Base-by-base conservation (phyloP, 2,797 vertebrate species). In the Coregonus sp. region DNA sequence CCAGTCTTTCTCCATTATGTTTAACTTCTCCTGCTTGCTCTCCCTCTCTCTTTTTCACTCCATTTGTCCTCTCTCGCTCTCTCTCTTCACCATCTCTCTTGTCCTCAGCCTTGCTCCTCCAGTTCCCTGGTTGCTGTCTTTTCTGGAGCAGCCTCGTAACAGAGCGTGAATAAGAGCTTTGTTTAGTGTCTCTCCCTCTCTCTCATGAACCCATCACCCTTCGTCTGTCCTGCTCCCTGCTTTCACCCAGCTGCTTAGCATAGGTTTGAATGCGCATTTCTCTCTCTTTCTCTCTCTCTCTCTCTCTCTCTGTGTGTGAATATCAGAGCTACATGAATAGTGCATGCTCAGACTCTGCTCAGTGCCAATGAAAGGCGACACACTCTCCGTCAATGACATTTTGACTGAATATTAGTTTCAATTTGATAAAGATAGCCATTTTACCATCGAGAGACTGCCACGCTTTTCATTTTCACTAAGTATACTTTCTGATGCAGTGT, bases 361-460 rank as follows among this genome's bases (percentile, higher is more conserved):
- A 7, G 72, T 77, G 84, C 82, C 86, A 87, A 88, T 77, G 82
- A 86, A 82, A 20, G 85, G 75, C 35, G 56, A 65, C 59, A 4
- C 73, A 51, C 81, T 86, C 29, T 18, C 16, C 52, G 87, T 84
- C 87, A 89, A 87, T 85, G 76, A 87, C 76, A 79, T 50, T 78
- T 86, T 85, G 80, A 73, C 68, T 14, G 77, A 65, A 77, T 77
- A 76, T 73, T 88, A 84, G 82, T 74, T 2, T 37, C 68, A 67
- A 70, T 86, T 84, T 86, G 87, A 89, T 87, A 84, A 87, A 88
- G 83, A 85, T 87, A 87, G 86, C 82, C 81, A 47, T 29, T 81
- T 89, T 85, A 90, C 90, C 88, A 92, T 90, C 88, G 88, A 90
- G 85, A 91, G 86, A 86, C 79, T 75, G 18, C 40, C n/a, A 4